Evolutionary conservation across 2,888 invertebrate species (phyloP).

Genomic region (Adineta ricciae): DNA sequence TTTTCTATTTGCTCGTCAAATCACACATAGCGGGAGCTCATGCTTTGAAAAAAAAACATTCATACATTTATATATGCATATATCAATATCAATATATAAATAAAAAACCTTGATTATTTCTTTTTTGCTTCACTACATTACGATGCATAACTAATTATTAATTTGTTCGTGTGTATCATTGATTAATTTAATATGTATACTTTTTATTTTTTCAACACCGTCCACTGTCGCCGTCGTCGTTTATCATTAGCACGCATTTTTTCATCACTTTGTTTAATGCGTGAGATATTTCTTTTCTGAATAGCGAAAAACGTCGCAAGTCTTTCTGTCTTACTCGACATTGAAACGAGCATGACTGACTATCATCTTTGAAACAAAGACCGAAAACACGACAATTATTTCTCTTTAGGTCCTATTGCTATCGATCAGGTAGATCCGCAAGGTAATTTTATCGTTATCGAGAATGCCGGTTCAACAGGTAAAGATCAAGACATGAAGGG

Average conservation of each 20-base stretch:
- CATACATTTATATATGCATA: background rate
- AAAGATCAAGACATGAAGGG: slow-evolving; percentile 35
- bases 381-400: background rate
- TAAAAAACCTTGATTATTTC: background rate
- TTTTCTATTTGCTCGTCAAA: background rate
- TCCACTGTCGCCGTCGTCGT: background rate
- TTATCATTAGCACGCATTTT: background rate
- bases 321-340: background rate
- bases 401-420: slow-evolving; percentile 40
- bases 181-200: background rate
- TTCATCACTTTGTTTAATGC: background rate
- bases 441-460: slow-evolving; percentile 51
- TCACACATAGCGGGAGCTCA: background rate
- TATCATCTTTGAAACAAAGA: background rate
- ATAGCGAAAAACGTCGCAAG: too few species aligned
- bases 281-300: background rate
- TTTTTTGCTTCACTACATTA: background rate
- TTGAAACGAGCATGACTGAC: background rate
- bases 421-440: slow-evolving; percentile 51
- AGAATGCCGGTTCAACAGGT: slow-evolving; percentile 51
- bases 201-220: background rate
- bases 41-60: background rate
- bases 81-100: background rate
- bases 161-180: background rate
- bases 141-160: background rate